A percentile compares a stretch with the other conserved stretches of the same genome.
Conservation (phyloP, 2,113 vertebrate genomes). For the Tyrannus savana region DNA sequence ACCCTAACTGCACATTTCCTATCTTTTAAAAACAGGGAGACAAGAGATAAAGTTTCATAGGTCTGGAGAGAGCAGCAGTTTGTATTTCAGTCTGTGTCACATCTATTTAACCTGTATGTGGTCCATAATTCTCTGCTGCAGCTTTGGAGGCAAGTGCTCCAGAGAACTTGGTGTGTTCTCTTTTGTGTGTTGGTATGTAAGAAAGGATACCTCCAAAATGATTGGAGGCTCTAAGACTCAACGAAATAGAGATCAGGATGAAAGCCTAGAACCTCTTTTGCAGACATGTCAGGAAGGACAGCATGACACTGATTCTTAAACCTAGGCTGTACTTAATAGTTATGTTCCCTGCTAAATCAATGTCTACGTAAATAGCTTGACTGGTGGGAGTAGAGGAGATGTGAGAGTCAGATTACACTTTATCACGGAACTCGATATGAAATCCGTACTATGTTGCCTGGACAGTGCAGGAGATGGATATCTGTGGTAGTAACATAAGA, state of each 20-base stretch:
- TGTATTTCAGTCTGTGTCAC: background rate
- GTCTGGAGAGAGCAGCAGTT: background rate
- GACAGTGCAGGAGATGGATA: background rate
- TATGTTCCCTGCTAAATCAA: background rate
- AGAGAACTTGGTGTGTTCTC: background rate
- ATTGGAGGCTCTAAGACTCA: background rate
- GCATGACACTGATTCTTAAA: background rate
- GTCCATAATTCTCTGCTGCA: background rate
- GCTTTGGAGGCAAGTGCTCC: background rate
- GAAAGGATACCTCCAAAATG: background rate
- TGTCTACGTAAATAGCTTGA: constrained; percentile 13
- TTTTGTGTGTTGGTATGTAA: background rate
- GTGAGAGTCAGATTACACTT: background rate
- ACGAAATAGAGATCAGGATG: background rate
- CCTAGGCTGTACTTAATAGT: background rate
- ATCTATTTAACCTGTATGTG: background rate
- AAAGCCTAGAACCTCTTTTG: background rate
- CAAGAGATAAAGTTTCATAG: constrained; percentile 1
- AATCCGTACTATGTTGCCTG: background rate
- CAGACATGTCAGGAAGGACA: background rate
- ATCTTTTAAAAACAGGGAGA: background rate
- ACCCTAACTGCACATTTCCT: background rate
- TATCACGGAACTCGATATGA: background rate
- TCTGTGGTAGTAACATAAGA: constrained; percentile 11
- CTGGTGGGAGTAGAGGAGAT: background rate